phyloP scores from a whole-genome alignment of 2,888 invertebrate genomes.

The Cephus nigrinus region DNA sequence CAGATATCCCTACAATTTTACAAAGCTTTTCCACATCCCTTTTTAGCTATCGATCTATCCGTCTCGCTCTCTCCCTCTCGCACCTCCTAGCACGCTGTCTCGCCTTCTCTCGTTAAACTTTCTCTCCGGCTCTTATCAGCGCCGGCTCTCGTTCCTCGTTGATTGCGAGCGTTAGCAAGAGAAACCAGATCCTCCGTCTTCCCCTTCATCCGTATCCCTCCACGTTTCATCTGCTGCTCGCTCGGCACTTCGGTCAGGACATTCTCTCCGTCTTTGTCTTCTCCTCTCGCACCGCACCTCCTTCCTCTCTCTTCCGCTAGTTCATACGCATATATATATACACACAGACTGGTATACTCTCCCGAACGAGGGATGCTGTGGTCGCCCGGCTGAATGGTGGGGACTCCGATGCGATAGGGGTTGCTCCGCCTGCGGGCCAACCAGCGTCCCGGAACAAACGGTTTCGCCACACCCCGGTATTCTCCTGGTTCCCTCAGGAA shows the following conservation, averaged over 20 bases:
- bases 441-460: constrained; percentile 59
- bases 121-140: not conserved
- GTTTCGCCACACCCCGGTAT: constrained; percentile 63
- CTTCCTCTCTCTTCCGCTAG: constrained; percentile 1
- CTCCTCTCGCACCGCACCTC: constrained; percentile 21
- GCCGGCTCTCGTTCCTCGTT: not conserved
- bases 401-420: constrained; percentile 55
- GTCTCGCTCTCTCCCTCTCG: constrained; percentile 19
- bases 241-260: not conserved
- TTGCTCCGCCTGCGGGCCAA: constrained; percentile 66
- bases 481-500: constrained; percentile 53
- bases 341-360: not conserved
- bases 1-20: not conserved
- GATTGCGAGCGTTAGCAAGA: not conserved
- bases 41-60: not conserved
- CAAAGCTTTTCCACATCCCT: not conserved
- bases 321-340: not conserved
- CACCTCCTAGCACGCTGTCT: constrained; percentile 19
- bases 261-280: not conserved
- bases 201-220: not conserved
- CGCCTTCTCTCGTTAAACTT: not conserved
- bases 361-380: constrained; percentile 52
- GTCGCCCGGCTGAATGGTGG: constrained; percentile 25
- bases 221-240: constrained; percentile 10
- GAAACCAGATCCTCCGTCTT: not conserved